Percentiles rank a stretch among this genome's conserved stretches.
These are phyloP conservation scores for Siphamia tubifer DNA, from an alignment of 2,113 vertebrate species.

Conservation along the genomic window DNA sequence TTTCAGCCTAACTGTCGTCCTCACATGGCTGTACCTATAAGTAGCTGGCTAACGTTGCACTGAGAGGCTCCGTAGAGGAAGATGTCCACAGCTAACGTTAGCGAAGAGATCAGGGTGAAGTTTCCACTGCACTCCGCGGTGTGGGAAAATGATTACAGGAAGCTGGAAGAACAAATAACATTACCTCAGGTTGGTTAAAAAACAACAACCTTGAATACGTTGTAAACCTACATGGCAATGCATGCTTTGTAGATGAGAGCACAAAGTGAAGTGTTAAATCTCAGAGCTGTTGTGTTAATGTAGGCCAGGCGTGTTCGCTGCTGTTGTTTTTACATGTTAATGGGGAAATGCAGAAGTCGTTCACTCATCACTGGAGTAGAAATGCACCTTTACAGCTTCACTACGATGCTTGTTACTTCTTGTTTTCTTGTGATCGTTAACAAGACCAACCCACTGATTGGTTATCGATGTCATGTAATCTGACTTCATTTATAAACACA, in stretches of 20 bases:
- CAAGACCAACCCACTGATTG: no score
- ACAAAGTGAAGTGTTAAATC: background rate
- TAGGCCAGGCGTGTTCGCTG: slow-evolving; percentile 62
- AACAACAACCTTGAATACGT: background rate
- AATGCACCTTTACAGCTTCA: background rate
- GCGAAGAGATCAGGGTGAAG: slow-evolving; percentile 71
- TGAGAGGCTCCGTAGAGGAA: slow-evolving; percentile 53
- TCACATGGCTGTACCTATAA: slow-evolving; percentile 52
- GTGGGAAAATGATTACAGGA: slow-evolving; percentile 93
- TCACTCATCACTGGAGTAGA: background rate
- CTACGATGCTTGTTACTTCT: no score
- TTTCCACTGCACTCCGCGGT: slow-evolving; percentile 90
- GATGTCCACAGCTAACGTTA: slow-evolving; percentile 80
- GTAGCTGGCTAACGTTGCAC: slow-evolving; percentile 43
- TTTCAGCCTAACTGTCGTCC: background rate
- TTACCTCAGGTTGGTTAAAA: slow-evolving; percentile 67
- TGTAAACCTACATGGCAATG: background rate
- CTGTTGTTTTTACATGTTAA: background rate
- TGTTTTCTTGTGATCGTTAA: no score
- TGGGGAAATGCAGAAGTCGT: background rate
- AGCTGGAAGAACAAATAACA: slow-evolving; percentile 78
- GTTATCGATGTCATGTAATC: no score
- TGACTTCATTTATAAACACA: no score
- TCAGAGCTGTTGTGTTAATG: slow-evolving; percentile 13
- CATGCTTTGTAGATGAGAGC: background rate